Percentiles rank a stretch among this genome's conserved stretches.
These are phyloP conservation scores for Anarsia innoxiella DNA, from an alignment of 2,888 invertebrate genomes.

Conservation along the genomic window DNA sequence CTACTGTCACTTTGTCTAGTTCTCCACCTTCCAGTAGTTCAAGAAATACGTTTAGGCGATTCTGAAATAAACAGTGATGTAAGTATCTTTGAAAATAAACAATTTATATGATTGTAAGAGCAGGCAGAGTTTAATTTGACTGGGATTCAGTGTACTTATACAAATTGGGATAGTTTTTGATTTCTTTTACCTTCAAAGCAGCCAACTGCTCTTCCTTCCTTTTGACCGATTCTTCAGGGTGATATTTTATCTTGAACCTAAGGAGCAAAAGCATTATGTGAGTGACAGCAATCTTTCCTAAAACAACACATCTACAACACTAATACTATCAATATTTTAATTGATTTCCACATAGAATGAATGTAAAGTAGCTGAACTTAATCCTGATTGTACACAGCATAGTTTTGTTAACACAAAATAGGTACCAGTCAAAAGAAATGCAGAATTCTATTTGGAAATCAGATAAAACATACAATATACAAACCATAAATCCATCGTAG, in stretches of 20 bases:
- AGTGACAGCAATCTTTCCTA: neutral
- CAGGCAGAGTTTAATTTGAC: too few relatives aligned
- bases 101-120: neutral
- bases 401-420: too few relatives aligned
- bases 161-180: neutral
- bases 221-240: slow-evolving; percentile 96
- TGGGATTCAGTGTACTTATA: too few relatives aligned
- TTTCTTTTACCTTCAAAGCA: slow-evolving; percentile 84
- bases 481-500: slow-evolving; percentile 14
- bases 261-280: slow-evolving; percentile 22
- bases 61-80: slow-evolving; percentile 50
- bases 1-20: slow-evolving; percentile 86
- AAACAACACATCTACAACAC: slow-evolving; percentile 12
- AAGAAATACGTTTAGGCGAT: slow-evolving; percentile 91
- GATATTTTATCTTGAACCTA: slow-evolving; percentile 99
- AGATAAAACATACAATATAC: slow-evolving; percentile 3
- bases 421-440: too few relatives aligned
- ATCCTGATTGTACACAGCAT: too few relatives aligned
- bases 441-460: slow-evolving; percentile 7
- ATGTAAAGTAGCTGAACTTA: too few relatives aligned
- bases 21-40: slow-evolving; percentile 85
- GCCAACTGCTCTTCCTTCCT: slow-evolving; percentile 89
- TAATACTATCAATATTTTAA: slow-evolving; percentile 4
- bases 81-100: slow-evolving; percentile 7
- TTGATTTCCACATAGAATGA: slow-evolving; percentile 8